These are phyloP conservation scores for Alcedo quadribrachys DNA, from an alignment of 2,797 vertebrate species.

Conservation along the genomic window DNA sequence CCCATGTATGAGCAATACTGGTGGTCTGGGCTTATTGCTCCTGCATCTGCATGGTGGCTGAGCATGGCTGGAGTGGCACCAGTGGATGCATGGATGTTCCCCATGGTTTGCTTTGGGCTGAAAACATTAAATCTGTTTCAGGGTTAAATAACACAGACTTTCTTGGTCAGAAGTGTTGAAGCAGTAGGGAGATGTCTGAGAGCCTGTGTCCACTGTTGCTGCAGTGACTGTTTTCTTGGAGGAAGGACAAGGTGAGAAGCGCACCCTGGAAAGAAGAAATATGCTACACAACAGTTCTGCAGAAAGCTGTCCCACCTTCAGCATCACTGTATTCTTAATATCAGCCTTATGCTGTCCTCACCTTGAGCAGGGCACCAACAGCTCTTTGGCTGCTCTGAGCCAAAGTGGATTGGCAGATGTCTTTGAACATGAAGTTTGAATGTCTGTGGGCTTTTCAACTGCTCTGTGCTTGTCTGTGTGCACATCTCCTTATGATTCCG, in stretches of 20 bases:
- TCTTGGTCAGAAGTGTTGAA: neutral
- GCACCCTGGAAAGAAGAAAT: neutral
- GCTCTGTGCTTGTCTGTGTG: neutral
- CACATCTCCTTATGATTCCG: neutral
- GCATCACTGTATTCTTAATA: neutral
- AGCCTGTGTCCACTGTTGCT: neutral
- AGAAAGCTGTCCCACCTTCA: neutral
- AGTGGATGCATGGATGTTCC: neutral
- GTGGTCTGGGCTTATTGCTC: rapidly evolving
- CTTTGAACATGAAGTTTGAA: neutral
- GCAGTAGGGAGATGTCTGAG: neutral
- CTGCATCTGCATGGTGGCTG: neutral
- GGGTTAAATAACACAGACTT: neutral
- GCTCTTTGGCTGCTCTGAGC: neutral
- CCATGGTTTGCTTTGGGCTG: neutral
- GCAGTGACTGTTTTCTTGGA: neutral
- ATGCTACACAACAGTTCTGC: neutral
- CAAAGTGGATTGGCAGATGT: neutral
- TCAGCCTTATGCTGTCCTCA: neutral
- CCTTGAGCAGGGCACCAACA: neutral
- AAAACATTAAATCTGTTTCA: neutral
- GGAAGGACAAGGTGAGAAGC: neutral
- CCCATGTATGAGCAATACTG: rapidly evolving
- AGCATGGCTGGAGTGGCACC: neutral
- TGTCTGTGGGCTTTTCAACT: neutral